phyloP scores from a whole-genome alignment of 2,797 vertebrate species.

The Halcyon chelicuti region DNA sequence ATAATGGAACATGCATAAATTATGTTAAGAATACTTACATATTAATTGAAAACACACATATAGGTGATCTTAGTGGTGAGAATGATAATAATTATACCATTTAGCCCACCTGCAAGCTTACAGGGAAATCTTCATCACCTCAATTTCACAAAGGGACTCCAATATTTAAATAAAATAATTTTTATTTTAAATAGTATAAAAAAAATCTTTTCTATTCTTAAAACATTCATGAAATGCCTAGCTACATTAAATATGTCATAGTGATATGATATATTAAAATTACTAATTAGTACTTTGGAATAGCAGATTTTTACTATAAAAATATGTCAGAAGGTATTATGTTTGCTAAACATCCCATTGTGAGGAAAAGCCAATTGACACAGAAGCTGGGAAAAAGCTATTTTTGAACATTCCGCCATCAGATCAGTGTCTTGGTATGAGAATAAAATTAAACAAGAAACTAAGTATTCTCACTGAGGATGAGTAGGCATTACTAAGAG shows the following conservation, averaged over 20 bases:
- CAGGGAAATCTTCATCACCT: not conserved
- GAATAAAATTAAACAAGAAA: not conserved
- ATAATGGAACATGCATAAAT: not conserved
- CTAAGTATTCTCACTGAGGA: not conserved
- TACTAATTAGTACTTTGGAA: not conserved
- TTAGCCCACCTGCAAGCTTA: not conserved
- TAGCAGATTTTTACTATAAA: not conserved
- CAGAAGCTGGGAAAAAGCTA: not conserved
- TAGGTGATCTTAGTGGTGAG: not conserved
- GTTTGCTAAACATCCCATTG: not conserved
- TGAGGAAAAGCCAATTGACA: not conserved
- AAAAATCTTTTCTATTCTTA: not conserved
- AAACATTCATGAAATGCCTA: not conserved
- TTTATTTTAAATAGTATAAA: not conserved
- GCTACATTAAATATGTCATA: fast-evolving
- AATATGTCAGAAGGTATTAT: not conserved
- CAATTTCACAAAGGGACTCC: not conserved
- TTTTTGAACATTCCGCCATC: not conserved
- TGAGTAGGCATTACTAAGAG: not conserved
- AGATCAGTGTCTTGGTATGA: not conserved
- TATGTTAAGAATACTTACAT: not conserved
- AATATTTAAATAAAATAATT: not conserved
- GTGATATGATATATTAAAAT: not conserved
- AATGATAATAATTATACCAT: too few species aligned
- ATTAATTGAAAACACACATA: not conserved